A percentile compares a stretch with the other conserved stretches of the same genome.
phyloP scores from a whole-genome alignment of 2,888 invertebrate genomes.

The Oxytorus armatus region DNA sequence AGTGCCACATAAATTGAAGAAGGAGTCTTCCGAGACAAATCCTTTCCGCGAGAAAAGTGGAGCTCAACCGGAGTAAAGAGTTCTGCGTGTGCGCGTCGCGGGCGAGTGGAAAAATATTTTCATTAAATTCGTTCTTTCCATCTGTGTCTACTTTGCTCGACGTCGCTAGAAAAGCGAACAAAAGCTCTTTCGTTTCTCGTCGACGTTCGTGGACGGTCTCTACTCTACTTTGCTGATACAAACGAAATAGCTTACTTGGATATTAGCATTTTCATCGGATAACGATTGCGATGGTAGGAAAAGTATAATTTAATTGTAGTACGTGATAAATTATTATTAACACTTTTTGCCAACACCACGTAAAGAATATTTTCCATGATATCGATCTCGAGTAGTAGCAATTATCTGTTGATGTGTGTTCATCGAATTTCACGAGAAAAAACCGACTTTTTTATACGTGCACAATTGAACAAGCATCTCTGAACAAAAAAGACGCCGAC shows the following conservation, averaged over 20 bases:
- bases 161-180: conserved; percentile 3
- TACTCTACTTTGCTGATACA: not conserved
- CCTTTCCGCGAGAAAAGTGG: conserved; percentile 7
- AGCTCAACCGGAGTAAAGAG: not conserved
- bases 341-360: too few species aligned
- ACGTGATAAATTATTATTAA: not conserved
- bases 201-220: not conserved
- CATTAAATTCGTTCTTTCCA: conserved; percentile 44
- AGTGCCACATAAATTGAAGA: conserved; percentile 8
- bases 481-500: not conserved
- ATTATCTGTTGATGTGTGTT: not conserved
- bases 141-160: not conserved
- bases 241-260: not conserved
- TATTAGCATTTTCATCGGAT: not conserved
- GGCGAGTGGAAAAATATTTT: conserved; percentile 53
- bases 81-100: too few species aligned
- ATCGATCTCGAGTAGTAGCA: not conserved
- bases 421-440: too few species aligned
- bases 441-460: too few species aligned
- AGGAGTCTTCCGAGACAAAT: conserved; percentile 17
- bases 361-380: not conserved
- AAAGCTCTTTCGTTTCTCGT: conserved; percentile 6
- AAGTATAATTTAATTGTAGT: not conserved
- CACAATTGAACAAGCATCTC: not conserved
- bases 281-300: not conserved